Base-by-base conservation (phyloP, 2,888 invertebrate species). In the Lasioglossum calceatum region DNA sequence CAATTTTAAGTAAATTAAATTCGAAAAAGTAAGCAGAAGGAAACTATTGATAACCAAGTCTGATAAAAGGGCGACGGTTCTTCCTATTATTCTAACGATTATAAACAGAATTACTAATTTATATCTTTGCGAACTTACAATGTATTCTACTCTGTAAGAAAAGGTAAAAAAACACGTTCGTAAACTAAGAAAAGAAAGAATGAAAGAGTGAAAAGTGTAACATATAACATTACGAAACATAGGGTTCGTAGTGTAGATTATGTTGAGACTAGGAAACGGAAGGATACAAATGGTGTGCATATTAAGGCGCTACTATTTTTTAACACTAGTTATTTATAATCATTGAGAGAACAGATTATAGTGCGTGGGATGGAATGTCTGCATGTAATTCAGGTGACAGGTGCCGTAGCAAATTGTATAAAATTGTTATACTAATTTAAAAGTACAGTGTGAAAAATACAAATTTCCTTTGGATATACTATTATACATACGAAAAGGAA, bases 261-360 rank as follows among this genome's bases (percentile, higher is more conserved):
- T 87, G 82, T 84, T 86, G 75, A 87, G 90, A 77, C 81, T 88
- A 81, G 77, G 23, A 91, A 85, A 90, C 50, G 84, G 81, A 87
- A 90, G 84, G 85, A 91, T 88, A 92, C 82, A 90, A 89, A 90
- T 91, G 87, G 88, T 91, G 89, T 91, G 92, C 88, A 92, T 90
- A 92, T 90, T 91, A 91, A 92, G 91, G 92, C 92, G 91, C 91
- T 93, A 93, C 91, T 94, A 93, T 93, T 94, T 93, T 94, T 93
- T 91, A 93, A 93, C 88, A 91, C 91, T 92, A 92, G 91, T 88
- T 93, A 94, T 93, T 93, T 93, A 93, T 93, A 93, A 92, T 91
- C 91, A 89, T 91, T 89, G 86, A 90, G 64, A 88, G 85, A 87
- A 79, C 87, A 87, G 73, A 86, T 85, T 84, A 81, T 87, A 87